Evolutionary conservation across 2,888 invertebrate genomes (phyloP), one percentile per base, ranked within the genome.

Genomic region (Caenorhabditis macrosperma): DNA sequence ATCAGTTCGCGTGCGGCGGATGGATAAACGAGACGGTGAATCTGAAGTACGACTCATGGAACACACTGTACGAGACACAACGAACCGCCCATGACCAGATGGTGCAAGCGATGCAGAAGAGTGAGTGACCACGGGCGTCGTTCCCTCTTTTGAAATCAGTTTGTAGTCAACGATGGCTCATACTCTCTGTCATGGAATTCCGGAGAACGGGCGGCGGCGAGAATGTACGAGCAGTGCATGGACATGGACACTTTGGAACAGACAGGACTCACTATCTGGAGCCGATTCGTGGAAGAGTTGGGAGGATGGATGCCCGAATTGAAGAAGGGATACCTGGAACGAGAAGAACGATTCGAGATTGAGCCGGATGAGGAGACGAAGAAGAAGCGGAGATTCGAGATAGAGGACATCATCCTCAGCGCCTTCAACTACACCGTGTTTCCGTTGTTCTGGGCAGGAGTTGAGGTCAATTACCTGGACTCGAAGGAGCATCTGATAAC

Each of bases 231-330:
- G 33, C 83, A 83, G 63, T 83, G 83, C 52, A 82, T 78, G 46
- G 75, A 81, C 33, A 66, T 61, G 17, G 81, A 82, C 41, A 77
- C 64, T 10, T 33, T 81, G 20, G 60, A 72, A 20, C 60, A 68
- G 15, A 78, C 78, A 4, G 83, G 83, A 22, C 66, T 81, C 9
- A 33, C 48, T 3, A 28, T 61, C 22, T 81, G 80, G 80, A 50
- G 66, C 20, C 60, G 76, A 46, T 81, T 76, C 22, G 80, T 76
- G 9, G 77, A 78, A 28, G 80, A 77, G 54, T 46, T 84, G 12
- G 83, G 83, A 6, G 83, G 83, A 24, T 84, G 82, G 80, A 76
- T 84, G 78, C 84, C 82, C 2, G 84, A 84, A 35, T 38, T 82
- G 10, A 44, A 35, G 22, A 52, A 48, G 15, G 75, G 64, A 28